phyloP scores from a whole-genome alignment of 2,113 vertebrate species.

The Alces alces region DNA sequence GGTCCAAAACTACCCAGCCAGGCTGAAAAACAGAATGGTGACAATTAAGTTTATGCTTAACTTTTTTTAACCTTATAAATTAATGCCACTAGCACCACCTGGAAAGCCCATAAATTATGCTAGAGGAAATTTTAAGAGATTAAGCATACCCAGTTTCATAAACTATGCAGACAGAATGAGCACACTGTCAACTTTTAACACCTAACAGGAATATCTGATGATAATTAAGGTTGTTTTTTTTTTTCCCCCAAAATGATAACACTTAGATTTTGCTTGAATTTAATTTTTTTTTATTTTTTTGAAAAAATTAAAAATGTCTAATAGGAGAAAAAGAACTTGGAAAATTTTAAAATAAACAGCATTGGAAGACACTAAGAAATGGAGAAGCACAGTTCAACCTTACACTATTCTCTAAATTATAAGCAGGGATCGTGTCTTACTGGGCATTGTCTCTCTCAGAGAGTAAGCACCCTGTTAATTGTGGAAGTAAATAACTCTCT shows the following conservation, averaged over 20 bases:
- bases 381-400: background rate
- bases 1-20: constrained; percentile 94
- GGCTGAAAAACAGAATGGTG: constrained; percentile 81
- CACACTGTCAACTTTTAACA: background rate
- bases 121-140: background rate
- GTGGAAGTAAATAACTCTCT: background rate
- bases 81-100: background rate
- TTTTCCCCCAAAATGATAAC: background rate
- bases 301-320: background rate
- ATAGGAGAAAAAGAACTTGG: background rate
- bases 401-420: background rate
- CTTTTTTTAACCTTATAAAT: background rate
- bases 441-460: background rate
- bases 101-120: background rate
- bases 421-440: background rate
- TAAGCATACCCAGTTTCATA: background rate
- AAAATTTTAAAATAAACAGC: background rate
- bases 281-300: background rate
- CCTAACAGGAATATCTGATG: background rate
- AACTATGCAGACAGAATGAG: background rate
- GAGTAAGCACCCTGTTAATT: background rate
- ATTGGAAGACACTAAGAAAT: background rate
- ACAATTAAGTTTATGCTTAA: background rate
- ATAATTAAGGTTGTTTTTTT: background rate
- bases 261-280: background rate